Evolutionary conservation across 2,113 vertebrate species (phyloP).

Genomic region (mouse (Mus musculus)): GRCm39 chr8:97425501-97426000

Average conservation of each 20-base stretch:
- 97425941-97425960: background rate
- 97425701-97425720: conserved; percentile 55
- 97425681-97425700: conserved; percentile 49
- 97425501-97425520: background rate
- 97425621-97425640: conserved; percentile 23
- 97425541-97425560: background rate
- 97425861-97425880: conserved; percentile 45
- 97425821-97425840: conserved; percentile 62
- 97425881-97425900: conserved; percentile 10
- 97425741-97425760: conserved; percentile 49
- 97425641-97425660: conserved; percentile 39
- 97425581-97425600: background rate
- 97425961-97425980: background rate
- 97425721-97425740: conserved; percentile 45
- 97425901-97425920: conserved; percentile 7
- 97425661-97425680: conserved; percentile 21
- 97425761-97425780: background rate
- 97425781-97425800: conserved; percentile 62
- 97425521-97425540: background rate
- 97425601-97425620: conserved; percentile 13
- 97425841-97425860: conserved; percentile 57
- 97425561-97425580: background rate
- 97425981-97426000: background rate
- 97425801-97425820: conserved; percentile 50
- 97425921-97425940: conserved; percentile 47